Base-by-base conservation (phyloP, 2,113 vertebrate species). In the Apteryx owenii region DNA sequence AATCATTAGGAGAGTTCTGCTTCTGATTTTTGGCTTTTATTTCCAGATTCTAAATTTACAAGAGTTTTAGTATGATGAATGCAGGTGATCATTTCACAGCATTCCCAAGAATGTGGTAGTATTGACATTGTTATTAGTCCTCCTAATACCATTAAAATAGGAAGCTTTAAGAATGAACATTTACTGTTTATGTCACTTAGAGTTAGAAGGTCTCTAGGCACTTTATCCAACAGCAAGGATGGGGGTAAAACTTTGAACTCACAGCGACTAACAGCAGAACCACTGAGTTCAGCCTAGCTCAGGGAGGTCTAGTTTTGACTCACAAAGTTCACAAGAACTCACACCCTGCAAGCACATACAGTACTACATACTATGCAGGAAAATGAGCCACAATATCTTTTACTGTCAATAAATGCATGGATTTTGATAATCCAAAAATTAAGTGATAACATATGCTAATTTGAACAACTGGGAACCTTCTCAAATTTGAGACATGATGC, bases 1-100 rank as follows among this genome's bases (percentile, higher is more conserved):
- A 98, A 98, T 98, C 97, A 98, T 96, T 91, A 93, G 81, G 83
- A 72, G 62, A 92, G 92, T 97, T 98, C 96, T 95, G 88, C 95
- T 97, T 98, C 94, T 91, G 92, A 82, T 92, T 93, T 84, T 96
- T 95, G 77, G 83, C 93, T 96, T 97, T 89, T 95, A 82, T 92
- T 97, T 96, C 85, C 64, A 62, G 16, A 76, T 94, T 85, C 38
- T 95, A 56, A 81, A 91, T 71, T 44, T 20, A 25, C 1, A 4
- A 21, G 7, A 7, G 16, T 65, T 93, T 77, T 77, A 31, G 77
- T 29, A 71, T 51, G 11, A 71, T 26, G 14, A 51, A 54, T 66
- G 46, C 66, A 71, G 46, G 42, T 61, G 75, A 80, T n/a, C 14
- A 9, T 7, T 88, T 91, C 29, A 61, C 13, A 77, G 18, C 16